A percentile compares a stretch with the other conserved stretches of the same genome.
Conservation (phyloP, 2,113 vertebrate species). For the Elaphurus davidianus region DNA sequence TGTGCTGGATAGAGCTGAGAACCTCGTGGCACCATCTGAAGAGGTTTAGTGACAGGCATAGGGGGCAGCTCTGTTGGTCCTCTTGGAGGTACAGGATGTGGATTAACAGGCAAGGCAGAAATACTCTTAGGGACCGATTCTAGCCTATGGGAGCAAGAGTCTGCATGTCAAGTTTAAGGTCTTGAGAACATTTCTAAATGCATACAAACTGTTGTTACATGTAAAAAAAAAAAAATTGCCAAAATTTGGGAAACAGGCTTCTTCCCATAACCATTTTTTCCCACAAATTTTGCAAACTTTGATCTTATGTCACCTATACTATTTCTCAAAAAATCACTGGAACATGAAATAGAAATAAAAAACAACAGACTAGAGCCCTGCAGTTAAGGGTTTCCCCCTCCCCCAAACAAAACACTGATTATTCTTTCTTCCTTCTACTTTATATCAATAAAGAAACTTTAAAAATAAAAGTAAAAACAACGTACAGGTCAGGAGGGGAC, state of each 20-base stretch:
- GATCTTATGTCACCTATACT: neutral
- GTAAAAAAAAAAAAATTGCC: neutral
- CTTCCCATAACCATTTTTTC: neutral
- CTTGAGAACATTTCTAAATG: conserved; percentile 15
- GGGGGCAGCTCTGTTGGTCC: conserved; percentile 88
- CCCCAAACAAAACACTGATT: neutral
- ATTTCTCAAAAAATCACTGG: conserved; percentile 14
- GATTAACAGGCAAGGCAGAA: conserved; percentile 87
- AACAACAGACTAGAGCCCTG: neutral
- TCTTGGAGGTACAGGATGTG: conserved; percentile 86
- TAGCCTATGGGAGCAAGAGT: conserved; percentile 81
- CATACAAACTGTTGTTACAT: neutral
- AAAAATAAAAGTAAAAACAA: conserved; percentile 57
- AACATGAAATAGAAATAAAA: conserved; percentile 25
- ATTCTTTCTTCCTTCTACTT: neutral
- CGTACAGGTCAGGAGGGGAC: conserved; percentile 95
- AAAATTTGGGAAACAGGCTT: neutral
- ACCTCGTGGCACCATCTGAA: conserved; percentile 89
- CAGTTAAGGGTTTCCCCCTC: neutral
- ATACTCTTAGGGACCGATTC: conserved; percentile 88
- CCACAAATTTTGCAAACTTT: conserved; percentile 18
- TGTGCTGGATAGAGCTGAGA: conserved; percentile 89
- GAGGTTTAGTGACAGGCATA: conserved; percentile 88
- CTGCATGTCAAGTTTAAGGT: conserved; percentile 16
- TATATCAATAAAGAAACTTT: neutral